phyloP scores from a whole-genome alignment of 2,113 vertebrate species.

The Melospiza melodia region DNA sequence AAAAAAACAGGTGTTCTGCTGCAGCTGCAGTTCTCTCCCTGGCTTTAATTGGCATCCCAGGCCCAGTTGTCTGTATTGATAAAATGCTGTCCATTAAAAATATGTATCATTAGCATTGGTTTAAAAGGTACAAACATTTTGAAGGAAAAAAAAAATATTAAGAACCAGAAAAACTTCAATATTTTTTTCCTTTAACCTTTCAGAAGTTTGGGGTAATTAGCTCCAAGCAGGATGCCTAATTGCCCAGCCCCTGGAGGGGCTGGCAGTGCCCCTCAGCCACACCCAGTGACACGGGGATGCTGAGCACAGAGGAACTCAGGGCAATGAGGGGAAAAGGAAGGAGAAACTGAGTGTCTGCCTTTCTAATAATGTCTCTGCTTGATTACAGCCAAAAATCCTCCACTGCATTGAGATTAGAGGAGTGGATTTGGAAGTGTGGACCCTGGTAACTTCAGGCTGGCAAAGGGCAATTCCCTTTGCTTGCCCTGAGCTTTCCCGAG shows the following conservation, averaged over 20 bases:
- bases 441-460: not conserved
- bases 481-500: not conserved
- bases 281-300: not conserved
- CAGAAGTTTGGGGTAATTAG: not conserved
- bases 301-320: not conserved
- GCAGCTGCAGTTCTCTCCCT: not conserved
- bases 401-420: not conserved
- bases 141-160: not conserved
- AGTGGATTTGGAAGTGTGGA: not conserved
- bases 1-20: not conserved
- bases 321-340: not conserved
- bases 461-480: not conserved
- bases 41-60: conserved; percentile 9
- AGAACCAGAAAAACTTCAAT: not conserved
- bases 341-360: not conserved
- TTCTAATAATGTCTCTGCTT: not conserved
- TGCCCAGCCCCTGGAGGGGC: not conserved
- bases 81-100: not conserved
- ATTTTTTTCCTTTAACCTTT: not conserved
- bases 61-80: not conserved
- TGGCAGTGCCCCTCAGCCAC: not conserved
- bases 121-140: not conserved
- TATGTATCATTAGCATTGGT: not conserved
- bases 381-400: not conserved
- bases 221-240: not conserved